Evolutionary conservation across 2,113 vertebrate species (phyloP).

Genomic region (Gorsachius goisagi): DNA sequence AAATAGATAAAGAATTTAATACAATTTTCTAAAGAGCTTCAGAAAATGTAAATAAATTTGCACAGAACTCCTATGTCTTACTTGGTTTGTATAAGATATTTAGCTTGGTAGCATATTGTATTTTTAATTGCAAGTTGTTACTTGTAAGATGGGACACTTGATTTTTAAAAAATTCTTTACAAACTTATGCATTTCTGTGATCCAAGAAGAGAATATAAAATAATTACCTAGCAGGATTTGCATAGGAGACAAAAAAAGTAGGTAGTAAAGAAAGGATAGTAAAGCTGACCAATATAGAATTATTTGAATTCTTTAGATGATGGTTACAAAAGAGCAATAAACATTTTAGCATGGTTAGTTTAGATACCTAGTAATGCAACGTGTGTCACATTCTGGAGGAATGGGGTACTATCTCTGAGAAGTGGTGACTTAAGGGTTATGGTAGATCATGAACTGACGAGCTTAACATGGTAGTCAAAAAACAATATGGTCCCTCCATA

Average conservation of each 20-base stretch:
- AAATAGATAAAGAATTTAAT: not conserved
- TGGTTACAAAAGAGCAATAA: not conserved
- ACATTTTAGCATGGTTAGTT: not conserved
- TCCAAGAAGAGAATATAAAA: not conserved
- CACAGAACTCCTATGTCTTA: fast-evolving
- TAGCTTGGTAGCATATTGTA: not conserved
- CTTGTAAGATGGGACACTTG: not conserved
- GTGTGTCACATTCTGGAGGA: not conserved
- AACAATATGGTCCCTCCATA: fast-evolving
- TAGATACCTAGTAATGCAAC: not conserved
- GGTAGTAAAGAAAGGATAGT: not conserved
- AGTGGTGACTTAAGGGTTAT: not conserved
- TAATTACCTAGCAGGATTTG: not conserved
- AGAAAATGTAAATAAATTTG: not conserved
- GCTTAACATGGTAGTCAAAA: not conserved
- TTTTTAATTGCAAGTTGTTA: not conserved
- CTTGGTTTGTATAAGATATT: not conserved
- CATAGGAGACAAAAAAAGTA: not conserved
- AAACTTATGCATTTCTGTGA: not conserved
- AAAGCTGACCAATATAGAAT: not conserved
- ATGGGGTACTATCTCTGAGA: not conserved
- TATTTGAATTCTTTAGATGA: not conserved
- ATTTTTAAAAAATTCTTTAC: not conserved
- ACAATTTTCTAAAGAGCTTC: not conserved
- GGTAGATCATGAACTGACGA: not conserved